Base-by-base conservation (phyloP, 2,888 invertebrate genomes). In the Flabesymbios commensalis region DNA sequence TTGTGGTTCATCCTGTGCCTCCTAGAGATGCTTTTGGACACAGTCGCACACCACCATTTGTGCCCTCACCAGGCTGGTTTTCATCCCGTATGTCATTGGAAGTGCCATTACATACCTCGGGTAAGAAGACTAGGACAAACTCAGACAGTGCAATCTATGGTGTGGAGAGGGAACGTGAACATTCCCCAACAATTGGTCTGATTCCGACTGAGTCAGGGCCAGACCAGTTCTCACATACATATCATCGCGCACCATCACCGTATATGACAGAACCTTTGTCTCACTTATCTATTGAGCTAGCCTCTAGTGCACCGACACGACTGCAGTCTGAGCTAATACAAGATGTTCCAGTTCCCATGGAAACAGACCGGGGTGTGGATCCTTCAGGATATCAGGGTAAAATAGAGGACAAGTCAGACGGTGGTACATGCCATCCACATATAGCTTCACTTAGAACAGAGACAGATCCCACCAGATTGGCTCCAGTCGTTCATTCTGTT, bases 91-190 rank as follows among this genome's bases (percentile, higher is more conserved):
- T 19, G 33, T 14, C 7, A 5, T 32, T 49, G 14, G 28, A 4
- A 24, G 19, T 52, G n/a, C 62, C 62, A 42, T n/a, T n/a, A n/a
- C n/a, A n/a, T n/a, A 43, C 29, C 17, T 19, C n/a, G 10, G 43
- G 54, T 3, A 47, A 43, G 14, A 65, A 65, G 45, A 22, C 39
- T 22, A 48, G 64, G 14, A 57, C 67, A 1, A 39, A 58, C 39
- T 67, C 67, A 3, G 67, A 67, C 51, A 67, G 67, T 55, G 14
- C 55, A 24, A 43, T 55, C 4, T 10, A 43, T 7, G 49, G 31
- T 7, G 14, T 49, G 10, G 49, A 31, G 10, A 7, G 31, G 31
- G 29, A 31, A 7, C 28, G 29, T 14, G 29, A 41, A 29, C 10
- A 26, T 26, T 28, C 41, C 55, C 22, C 7, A n/a, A 14, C 36